A percentile compares a stretch with the other conserved stretches of the same genome.
phyloP scores from a whole-genome alignment of 2,113 vertebrate species.

The Madoqua kirkii region DNA sequence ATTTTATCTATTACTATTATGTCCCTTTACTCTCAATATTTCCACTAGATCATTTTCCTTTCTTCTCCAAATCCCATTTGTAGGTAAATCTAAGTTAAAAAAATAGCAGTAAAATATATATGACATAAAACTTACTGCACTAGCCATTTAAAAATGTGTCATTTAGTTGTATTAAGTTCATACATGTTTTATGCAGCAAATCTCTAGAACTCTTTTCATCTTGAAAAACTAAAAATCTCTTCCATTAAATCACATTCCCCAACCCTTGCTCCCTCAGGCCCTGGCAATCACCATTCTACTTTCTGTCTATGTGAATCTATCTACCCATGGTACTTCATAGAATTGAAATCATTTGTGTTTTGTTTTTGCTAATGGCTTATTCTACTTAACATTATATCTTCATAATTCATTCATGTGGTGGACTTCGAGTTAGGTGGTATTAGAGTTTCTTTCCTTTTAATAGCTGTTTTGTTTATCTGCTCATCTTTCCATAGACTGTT shows the following conservation, averaged over 20 bases:
- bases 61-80: not conserved
- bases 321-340: not conserved
- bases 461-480: not conserved
- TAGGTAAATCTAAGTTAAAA: not conserved
- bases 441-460: not conserved
- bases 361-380: not conserved
- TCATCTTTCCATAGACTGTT: not conserved
- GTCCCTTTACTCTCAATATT: not conserved
- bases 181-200: not conserved
- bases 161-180: not conserved
- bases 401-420: not conserved
- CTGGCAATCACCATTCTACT: not conserved
- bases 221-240: not conserved
- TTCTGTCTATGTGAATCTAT: not conserved
- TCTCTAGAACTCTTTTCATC: not conserved
- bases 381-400: not conserved
- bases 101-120: not conserved
- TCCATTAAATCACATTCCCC: not conserved
- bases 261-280: rapidly evolving
- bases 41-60: not conserved
- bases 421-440: no score
- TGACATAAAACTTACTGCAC: not conserved
- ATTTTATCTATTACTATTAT: not conserved
- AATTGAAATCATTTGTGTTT: not conserved
- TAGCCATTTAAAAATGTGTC: not conserved